Percentiles rank a stretch among this genome's conserved stretches.
Conservation (phyloP, 2,113 vertebrate genomes). For the Emydura subglobosa region DNA sequence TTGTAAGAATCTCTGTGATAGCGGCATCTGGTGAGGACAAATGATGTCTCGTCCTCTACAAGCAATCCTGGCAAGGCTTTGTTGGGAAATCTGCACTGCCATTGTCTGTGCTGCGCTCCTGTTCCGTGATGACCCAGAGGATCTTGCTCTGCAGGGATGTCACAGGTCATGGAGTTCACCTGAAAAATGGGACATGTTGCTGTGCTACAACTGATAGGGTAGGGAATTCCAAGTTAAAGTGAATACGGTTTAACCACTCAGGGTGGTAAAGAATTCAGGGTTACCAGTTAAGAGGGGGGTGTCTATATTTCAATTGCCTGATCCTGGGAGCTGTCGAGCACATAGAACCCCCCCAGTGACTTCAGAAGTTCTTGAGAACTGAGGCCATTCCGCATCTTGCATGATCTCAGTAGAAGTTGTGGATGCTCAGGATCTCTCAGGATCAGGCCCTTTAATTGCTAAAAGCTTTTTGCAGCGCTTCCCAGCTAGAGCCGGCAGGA, state of each 20-base stretch:
- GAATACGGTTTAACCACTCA: not conserved
- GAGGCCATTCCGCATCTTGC: not conserved
- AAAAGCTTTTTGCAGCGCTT: not conserved
- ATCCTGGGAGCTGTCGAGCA: not conserved
- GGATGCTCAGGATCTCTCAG: too few relatives aligned
- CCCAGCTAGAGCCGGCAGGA: not conserved
- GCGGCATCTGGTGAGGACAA: not conserved
- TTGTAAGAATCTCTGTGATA: not conserved
- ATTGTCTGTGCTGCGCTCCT: not conserved
- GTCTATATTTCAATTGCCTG: not conserved
- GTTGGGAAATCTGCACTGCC: not conserved
- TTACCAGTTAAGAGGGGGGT: not conserved
- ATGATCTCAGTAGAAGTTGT: not conserved
- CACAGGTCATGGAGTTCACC: not conserved
- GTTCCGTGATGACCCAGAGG: too few relatives aligned
- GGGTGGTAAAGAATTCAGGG: not conserved
- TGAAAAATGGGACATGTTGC: not conserved
- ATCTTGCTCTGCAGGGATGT: not conserved
- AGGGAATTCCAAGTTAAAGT: not conserved
- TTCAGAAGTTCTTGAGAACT: constrained; percentile 51
- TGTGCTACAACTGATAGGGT: not conserved
- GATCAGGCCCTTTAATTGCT: not conserved
- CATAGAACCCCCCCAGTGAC: constrained; percentile 64
- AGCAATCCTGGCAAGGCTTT: not conserved
- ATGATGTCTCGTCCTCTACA: not conserved